A percentile compares a stretch with the other conserved stretches of the same genome.
Conservation (phyloP, 2,797 vertebrate species). For the Lepilemur ruficaudatus region DNA sequence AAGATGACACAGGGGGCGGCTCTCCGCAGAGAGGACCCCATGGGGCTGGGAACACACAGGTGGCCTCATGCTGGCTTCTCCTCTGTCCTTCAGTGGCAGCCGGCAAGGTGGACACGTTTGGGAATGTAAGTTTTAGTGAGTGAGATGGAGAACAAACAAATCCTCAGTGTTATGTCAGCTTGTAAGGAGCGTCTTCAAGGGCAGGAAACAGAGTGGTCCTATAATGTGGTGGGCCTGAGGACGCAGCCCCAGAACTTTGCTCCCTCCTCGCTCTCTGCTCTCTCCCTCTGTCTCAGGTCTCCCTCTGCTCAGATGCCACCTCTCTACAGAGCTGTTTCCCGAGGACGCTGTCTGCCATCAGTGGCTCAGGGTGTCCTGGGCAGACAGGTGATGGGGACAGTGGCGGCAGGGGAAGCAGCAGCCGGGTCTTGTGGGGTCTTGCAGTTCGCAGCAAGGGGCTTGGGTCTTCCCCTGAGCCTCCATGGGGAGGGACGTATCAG, state of each 20-base stretch:
- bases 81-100: background rate
- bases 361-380: background rate
- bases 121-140: background rate
- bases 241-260: background rate
- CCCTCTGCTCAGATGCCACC: background rate
- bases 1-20: background rate
- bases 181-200: background rate
- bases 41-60: background rate
- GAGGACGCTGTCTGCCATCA: background rate
- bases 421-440: background rate
- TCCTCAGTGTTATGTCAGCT: background rate
- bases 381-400: background rate
- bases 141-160: background rate
- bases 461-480: background rate
- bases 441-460: background rate
- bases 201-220: background rate
- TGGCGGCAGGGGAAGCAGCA: background rate
- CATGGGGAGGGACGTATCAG: too few species aligned
- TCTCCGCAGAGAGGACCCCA: background rate
- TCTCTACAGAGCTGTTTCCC: background rate
- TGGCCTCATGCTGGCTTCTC: background rate
- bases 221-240: background rate
- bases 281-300: background rate
- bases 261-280: too few species aligned
- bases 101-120: too few species aligned